Base-by-base conservation (phyloP, 1,140 invertebrate species). In the Latrodectus geometricus region DNA sequence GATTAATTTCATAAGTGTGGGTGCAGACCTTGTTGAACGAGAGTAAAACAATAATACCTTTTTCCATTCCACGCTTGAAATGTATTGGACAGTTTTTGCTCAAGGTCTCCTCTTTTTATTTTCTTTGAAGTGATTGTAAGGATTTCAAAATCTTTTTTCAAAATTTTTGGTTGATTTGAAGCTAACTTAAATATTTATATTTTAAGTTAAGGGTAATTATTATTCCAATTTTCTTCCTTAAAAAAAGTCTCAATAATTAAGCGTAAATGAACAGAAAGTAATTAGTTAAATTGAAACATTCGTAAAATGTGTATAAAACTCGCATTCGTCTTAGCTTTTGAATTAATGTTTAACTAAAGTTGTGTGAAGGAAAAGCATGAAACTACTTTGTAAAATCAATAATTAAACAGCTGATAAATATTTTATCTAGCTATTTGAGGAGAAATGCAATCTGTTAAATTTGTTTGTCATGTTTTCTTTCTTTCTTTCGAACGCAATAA, bases 1-100 rank as follows among this genome's bases (percentile, higher is more conserved):
- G 81, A 84, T 84, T 84, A 84, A 84, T 75, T 84, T 84, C 81
- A 84, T 75, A 84, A 75, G 81, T 84, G 73, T 35, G 73, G 73
- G 54, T 56, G 56, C 73, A 17, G 61, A 21, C 66, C 61, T 75
- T 84, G 73, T 84, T 84, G 49, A 84, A 84, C 65, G 61, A 75
- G 75, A 84, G 81, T 84, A 84, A 75, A 84, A 84, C 73, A 84
- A 15, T 14, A 21, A 23, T 20, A 49, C 20, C 61, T 73, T 82
- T 78, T 68, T 69, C 21, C n/a, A 65, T 65, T 14, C 61, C 12
- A 15, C 61, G 61, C 61, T n/a, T 65, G 12, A 15, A 15, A 14
- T 65, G 7, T 14, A 65, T n/a, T 14, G 76, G 56, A 20, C 21
- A 78, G 17, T 68, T 78, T 78, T 78, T 78, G 21, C 76, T 8